Conservation (phyloP, 2,888 invertebrate genomes). For the Diloba caeruleocephala region DNA sequence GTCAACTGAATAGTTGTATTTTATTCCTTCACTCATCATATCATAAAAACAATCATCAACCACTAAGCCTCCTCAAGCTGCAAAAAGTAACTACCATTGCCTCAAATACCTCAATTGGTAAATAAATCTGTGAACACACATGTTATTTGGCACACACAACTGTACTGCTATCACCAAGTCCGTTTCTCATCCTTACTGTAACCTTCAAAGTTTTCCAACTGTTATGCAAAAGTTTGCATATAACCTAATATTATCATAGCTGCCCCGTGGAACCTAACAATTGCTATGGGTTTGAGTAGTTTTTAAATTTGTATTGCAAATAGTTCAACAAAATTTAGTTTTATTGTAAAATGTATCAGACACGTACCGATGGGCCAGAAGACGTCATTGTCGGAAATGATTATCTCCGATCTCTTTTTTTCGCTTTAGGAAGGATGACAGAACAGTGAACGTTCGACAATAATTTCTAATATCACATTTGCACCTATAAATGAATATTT, state of each 20-base stretch:
- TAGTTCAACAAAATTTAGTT: background rate
- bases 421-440: background rate
- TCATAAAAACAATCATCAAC: no score
- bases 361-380: constrained; percentile 60
- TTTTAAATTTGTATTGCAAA: no score
- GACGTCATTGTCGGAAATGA: constrained; percentile 52
- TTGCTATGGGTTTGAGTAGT: background rate
- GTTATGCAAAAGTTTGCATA: background rate
- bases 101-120: no score
- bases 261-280: background rate
- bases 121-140: no score
- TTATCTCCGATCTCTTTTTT: constrained; percentile 9
- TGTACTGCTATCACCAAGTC: no score
- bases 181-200: no score
- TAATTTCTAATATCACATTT: constrained; percentile 24
- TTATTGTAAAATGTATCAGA: constrained; percentile 29
- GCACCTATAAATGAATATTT: constrained; percentile 1
- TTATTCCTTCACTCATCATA: no score
- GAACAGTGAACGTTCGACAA: constrained; percentile 1
- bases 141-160: no score
- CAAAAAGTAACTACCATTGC: no score
- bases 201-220: background rate
- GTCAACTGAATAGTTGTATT: no score
- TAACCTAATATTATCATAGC: background rate
- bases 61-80: no score